Base-by-base conservation (phyloP, 1,140 invertebrate genomes). In the Lycorma delicatula region DNA sequence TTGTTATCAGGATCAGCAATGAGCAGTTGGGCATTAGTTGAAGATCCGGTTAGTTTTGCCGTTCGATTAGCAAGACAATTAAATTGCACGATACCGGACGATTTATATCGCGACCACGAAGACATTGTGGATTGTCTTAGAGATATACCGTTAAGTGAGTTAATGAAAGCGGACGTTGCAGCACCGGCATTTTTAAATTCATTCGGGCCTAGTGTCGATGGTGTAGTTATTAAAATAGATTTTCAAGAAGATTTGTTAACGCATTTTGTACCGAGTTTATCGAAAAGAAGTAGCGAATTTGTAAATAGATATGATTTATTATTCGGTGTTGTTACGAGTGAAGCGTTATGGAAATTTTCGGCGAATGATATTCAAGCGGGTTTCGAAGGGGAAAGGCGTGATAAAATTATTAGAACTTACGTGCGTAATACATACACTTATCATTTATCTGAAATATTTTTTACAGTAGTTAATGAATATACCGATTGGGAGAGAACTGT, bases 401-500 rank as follows among this genome's bases (percentile, higher is more conserved):
- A 94, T 69, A 85, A 87, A 71, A 93, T 97, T 65, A 83, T 97
- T 63, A 80, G 94, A 62, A 97, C 93, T 7, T 91, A 98, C 68
- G 87, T 93, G 13, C 79, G 94, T 50, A 98, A 98, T 72, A 84
- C 92, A 27, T 96, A 93, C 75, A 87, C 83, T 56, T 96, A 91
- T 74, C 94, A 98, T 72, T 79, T 96, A 60, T 93, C 92, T 66
- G 94, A 98, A 73, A 97, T 98, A 70, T 95, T 94, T 74, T 93
- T 95, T 67, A 97, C 95, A 34, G 75, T 93, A 22, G 87, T 96
- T 31, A 97, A 98, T 69, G 93, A 98, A 66, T 99, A 99, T 69
- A 96, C 92, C 9, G 92, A 97, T 70, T 97, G 94, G 94, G 91
- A 95, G 69, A 77, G 89, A 70, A 92, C 92, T 1, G 86, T 89